Conservation (phyloP, 2,888 invertebrate genomes). For the Ditula angustiorana region DNA sequence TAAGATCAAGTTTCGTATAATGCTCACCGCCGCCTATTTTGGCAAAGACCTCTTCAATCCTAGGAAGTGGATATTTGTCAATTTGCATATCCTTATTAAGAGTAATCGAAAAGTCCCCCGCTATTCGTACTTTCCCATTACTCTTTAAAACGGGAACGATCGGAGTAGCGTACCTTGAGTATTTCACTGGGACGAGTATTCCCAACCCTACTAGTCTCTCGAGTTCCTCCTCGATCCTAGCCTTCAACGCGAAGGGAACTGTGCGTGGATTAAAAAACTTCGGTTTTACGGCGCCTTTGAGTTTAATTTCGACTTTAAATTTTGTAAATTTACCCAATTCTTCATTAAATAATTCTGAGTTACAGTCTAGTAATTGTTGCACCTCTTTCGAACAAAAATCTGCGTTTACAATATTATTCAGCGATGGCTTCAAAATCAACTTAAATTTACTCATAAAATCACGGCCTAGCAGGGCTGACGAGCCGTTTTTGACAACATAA, state of each 20-base stretch:
- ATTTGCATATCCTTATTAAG: not conserved
- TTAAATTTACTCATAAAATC: constrained; percentile 7
- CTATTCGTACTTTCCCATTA: not conserved
- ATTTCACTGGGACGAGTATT: constrained; percentile 41
- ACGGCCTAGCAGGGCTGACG: constrained; percentile 11
- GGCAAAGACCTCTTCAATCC: not conserved
- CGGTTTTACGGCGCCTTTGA: constrained; percentile 15
- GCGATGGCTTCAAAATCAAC: not conserved
- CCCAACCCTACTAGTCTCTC: constrained; percentile 31
- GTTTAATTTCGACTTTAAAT: constrained; percentile 10
- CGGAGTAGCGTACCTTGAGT: constrained; percentile 9
- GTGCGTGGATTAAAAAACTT: constrained; percentile 42
- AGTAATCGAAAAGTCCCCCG: not conserved
- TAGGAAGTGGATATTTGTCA: not conserved
- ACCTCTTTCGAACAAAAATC: not conserved
- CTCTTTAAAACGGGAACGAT: too few relatives aligned
- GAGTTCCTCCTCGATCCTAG: constrained; percentile 44
- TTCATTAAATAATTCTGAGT: constrained; percentile 4
- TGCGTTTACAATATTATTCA: not conserved
- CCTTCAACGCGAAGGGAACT: constrained; percentile 45
- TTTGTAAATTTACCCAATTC: constrained; percentile 19
- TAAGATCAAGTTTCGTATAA: not conserved
- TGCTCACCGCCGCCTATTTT: not conserved
- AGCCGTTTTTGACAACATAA: constrained; percentile 17
- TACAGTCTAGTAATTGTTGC: not conserved